Base-by-base conservation (phyloP, 37 sponge, comb jelly and placozoan genomes). In the Cladorhizidae sp. region DNA sequence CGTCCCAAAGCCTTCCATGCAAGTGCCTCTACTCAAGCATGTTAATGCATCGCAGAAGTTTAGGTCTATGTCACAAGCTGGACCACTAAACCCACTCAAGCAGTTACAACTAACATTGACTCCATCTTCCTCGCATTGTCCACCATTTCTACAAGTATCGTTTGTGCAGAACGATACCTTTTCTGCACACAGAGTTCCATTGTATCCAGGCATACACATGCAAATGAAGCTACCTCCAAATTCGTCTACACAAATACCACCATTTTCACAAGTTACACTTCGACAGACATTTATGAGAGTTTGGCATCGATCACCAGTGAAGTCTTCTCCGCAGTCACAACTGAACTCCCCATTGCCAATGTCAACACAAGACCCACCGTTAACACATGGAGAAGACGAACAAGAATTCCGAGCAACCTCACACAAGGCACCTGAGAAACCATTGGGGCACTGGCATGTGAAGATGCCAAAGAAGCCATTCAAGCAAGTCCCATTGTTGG, bases 1-100 rank as follows among this genome's bases (percentile, higher is more conserved):
- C 20, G 25, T 36, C 9, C 80, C 80, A 20, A 38, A 0, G 3
- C 70, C 80, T 23, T 92, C 89, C 7, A 73, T 67, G 56, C 93
- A 92, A n/a, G 88, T 83, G 26, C 88, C 88, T 52, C 83, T 74
- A 76, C 87, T 87, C 26, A 58, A 29, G 75, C 93, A 93, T 20
- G 64, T 28, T 6, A 55, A 42, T 20, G 21, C 2, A 26, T 57
- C n/a, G 79, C 93, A 93, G 15, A 75, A 74, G 33, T 9, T 21
- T 14, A 61, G 5, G 42, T 77, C 83, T 28, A 39, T 56, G 2
- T 82, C 74, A 82, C 89, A 88, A 14, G 7, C 28, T 7, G 73
- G 62, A 21, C 89, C 89, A 77, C 69, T 72, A 28, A 80, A 89
- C 6, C 84, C 84, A 40, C 3, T 5, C 64, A 37, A 28, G 74